phyloP scores from a whole-genome alignment of 1,140 invertebrate genomes.

The Drosophila erecta region DNA sequence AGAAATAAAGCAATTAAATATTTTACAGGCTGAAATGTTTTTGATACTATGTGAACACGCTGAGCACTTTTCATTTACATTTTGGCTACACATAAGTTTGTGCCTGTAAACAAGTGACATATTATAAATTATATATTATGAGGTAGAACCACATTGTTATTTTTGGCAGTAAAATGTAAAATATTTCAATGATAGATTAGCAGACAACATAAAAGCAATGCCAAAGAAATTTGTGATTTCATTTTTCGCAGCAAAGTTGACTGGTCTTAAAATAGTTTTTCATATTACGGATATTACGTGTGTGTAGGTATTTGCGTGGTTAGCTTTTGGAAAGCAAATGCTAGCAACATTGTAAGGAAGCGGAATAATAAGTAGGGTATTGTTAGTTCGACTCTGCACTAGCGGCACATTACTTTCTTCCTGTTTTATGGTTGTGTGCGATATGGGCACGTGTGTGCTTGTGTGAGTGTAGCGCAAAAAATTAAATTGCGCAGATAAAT shows the following conservation, averaged over 20 bases:
- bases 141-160: not conserved
- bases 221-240: not conserved
- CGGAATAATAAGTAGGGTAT: slow-evolving; percentile 16
- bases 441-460: slow-evolving; percentile 3
- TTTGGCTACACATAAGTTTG: not conserved
- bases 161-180: not conserved
- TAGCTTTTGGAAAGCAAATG: too few species aligned
- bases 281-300: too few species aligned
- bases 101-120: not conserved
- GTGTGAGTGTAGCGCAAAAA: slow-evolving; percentile 52
- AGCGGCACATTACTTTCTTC: slow-evolving; percentile 30
- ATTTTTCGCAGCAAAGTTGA: not conserved
- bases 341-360: not conserved
- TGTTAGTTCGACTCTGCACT: slow-evolving; percentile 6
- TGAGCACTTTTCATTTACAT: not conserved
- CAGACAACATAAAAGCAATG: not conserved
- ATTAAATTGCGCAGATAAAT: slow-evolving; percentile 81
- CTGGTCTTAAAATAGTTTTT: too few species aligned
- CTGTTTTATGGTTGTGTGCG: slow-evolving; percentile 25
- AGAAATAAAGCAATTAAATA: too few species aligned
- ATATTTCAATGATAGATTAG: not conserved
- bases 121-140: not conserved
- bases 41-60: too few species aligned
- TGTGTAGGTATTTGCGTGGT: too few species aligned
- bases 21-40: too few species aligned